Percentiles rank a stretch among this genome's conserved stretches.
Conservation (phyloP, 2,888 invertebrate species). For the Temnothorax unifasciatus region DNA sequence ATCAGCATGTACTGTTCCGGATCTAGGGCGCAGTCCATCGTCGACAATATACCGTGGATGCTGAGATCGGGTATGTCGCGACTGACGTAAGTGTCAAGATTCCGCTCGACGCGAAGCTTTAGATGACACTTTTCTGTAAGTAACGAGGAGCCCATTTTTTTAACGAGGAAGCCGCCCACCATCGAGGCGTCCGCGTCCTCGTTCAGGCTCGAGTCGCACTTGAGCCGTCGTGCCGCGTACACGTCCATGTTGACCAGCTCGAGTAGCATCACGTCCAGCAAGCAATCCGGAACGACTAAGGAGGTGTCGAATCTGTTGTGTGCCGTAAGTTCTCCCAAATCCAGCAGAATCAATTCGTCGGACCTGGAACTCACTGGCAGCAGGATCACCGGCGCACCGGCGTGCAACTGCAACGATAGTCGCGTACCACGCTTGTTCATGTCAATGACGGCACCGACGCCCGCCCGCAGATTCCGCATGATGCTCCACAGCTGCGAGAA, state of each 20-base stretch:
- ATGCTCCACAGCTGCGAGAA: constrained; percentile 94
- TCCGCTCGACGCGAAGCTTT: constrained; percentile 93
- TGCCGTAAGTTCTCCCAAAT: constrained; percentile 92
- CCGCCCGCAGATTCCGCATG: constrained; percentile 90
- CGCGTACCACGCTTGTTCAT: constrained; percentile 86
- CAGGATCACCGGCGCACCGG: constrained; percentile 93
- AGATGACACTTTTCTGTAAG: constrained; percentile 94
- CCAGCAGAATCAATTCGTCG: constrained; percentile 92
- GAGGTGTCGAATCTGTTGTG: constrained; percentile 92
- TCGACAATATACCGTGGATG: constrained; percentile 94
- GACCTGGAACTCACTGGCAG: constrained; percentile 94
- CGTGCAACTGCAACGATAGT: constrained; percentile 89
- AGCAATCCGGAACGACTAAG: constrained; percentile 88
- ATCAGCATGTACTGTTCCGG: constrained; percentile 95
- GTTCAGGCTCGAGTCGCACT: constrained; percentile 73
- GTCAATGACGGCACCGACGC: constrained; percentile 88
- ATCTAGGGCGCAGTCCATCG: constrained; percentile 94
- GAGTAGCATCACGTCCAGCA: constrained; percentile 92
- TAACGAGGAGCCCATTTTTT: constrained; percentile 89
- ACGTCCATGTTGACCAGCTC: constrained; percentile 92
- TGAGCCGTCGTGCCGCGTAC: constrained; percentile 88
- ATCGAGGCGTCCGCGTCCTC: constrained; percentile 77
- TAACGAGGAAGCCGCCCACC: constrained; percentile 87
- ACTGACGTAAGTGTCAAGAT: constrained; percentile 89
- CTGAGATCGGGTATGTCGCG: constrained; percentile 91